A percentile compares a stretch with the other conserved stretches of the same genome.
These are phyloP conservation scores for Sipha flava DNA, from an alignment of 1,140 invertebrate genomes.

Conservation along the genomic window DNA sequence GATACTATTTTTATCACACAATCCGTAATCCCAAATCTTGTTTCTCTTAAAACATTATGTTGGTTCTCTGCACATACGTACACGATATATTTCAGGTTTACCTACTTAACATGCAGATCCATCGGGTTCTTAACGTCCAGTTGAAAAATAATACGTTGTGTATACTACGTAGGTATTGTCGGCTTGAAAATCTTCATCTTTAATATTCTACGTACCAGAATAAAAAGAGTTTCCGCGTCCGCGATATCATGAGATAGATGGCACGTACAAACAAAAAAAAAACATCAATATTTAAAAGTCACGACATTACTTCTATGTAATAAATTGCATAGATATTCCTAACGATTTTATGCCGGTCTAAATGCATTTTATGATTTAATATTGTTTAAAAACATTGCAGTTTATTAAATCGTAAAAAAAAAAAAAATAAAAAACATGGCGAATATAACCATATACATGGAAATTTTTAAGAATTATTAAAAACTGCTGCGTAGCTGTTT, in stretches of 20 bases:
- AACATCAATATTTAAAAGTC: neutral
- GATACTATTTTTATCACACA: neutral
- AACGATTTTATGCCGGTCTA: no score
- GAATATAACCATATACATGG: no score
- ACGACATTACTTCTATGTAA: neutral
- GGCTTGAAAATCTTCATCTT: neutral
- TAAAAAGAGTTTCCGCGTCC: neutral
- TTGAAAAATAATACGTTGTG: neutral
- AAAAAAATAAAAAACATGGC: no score
- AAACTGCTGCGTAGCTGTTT: no score
- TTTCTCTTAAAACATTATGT: neutral
- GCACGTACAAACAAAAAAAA: neutral
- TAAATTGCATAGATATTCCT: neutral
- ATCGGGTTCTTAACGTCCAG: neutral
- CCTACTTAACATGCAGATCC: constrained; percentile 15
- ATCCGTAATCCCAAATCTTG: constrained; percentile 1
- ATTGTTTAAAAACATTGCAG: neutral
- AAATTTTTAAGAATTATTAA: no score
- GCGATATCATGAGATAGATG: neutral
- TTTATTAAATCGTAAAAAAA: neutral
- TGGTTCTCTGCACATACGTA: neutral
- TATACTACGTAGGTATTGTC: neutral
- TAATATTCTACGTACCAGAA: neutral
- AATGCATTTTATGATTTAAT: neutral
- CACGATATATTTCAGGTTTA: constrained; percentile 1